Base-by-base conservation (phyloP, 2,888 invertebrate species). In the Hoplodrina blanda region DNA sequence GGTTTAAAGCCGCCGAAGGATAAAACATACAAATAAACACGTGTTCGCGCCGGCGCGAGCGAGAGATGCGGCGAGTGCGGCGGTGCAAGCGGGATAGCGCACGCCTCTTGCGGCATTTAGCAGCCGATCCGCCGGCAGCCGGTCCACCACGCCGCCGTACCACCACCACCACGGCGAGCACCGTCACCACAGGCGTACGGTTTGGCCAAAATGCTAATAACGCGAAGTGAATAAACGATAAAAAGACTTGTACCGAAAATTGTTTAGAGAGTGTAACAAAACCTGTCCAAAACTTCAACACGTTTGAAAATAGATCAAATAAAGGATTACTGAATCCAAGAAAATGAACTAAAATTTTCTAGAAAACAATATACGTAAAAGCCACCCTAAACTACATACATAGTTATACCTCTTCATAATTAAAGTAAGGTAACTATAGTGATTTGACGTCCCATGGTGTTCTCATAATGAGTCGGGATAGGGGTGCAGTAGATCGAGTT, bases 1-100 rank as follows among this genome's bases (percentile, higher is more conserved):
- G 97, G 97, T 97, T 96, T 96, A 96, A 96, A 96, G 96, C 96
- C 96, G 96, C 96, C 96, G 96, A 96, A 97, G 97, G 97, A 97
- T 94, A 96, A 95, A 96, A 96, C 95, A 96, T 96, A 95, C 96
- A 96, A 95, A 95, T 96, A 96, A 96, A 97, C 96, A 96, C 95
- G 96, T 96, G 96, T 96, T 96, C 96, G 96, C 95, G 96, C 95
- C 96, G 96, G 96, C 96, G 96, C 96, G 96, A 96, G 95, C 92
- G 96, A 96, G 96, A 96, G 92, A 90, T 88, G 86, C 91, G 92
- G 85, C 85, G 78, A 84, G 82, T 75, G 85, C 90, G 89, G 85
- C 88, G 88, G 95, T 91, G 92, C 88, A 92, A 95, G 94, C 93
- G 90, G 93, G 95, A 94, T 80, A 88, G 91, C 91, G 90, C 77